These are phyloP conservation scores for Smutsia temminckii DNA, from an alignment of 2,797 vertebrate genomes.

Conservation along the genomic window DNA sequence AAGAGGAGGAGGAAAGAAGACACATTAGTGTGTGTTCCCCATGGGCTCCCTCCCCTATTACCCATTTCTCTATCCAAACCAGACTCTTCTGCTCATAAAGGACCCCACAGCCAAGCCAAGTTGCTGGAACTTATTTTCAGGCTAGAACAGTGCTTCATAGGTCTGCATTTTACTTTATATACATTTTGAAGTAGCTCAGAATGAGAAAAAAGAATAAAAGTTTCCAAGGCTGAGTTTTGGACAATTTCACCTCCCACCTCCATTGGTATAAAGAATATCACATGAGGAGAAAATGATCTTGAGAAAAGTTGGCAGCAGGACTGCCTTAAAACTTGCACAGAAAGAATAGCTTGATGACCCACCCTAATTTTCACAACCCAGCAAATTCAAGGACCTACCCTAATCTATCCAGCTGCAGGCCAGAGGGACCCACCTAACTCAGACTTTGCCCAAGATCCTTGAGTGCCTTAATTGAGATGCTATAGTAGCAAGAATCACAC, in stretches of 20 bases:
- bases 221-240: not conserved
- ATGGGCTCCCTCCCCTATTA: too few species aligned
- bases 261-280: not conserved
- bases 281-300: not conserved
- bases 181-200: conserved; percentile 11
- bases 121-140: not conserved
- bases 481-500: not conserved
- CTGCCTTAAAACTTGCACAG: not conserved
- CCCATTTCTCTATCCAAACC: not conserved
- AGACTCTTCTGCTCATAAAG: not conserved
- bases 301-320: not conserved
- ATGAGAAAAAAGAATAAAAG: not conserved
- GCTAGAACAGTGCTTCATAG: not conserved
- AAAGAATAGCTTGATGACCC: not conserved
- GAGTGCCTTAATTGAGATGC: not conserved
- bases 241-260: not conserved
- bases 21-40: not conserved
- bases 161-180: not conserved
- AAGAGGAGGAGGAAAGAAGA: not conserved
- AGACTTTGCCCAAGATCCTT: not conserved
- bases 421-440: not conserved
- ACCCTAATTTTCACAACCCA: not conserved
- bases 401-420: not conserved
- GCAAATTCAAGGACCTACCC: not conserved
- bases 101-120: not conserved